Percentiles rank a stretch among this genome's conserved stretches.
Evolutionary conservation across 2,888 invertebrate genomes (phyloP).

Genomic region (Phoenoteleia sp.): DNA sequence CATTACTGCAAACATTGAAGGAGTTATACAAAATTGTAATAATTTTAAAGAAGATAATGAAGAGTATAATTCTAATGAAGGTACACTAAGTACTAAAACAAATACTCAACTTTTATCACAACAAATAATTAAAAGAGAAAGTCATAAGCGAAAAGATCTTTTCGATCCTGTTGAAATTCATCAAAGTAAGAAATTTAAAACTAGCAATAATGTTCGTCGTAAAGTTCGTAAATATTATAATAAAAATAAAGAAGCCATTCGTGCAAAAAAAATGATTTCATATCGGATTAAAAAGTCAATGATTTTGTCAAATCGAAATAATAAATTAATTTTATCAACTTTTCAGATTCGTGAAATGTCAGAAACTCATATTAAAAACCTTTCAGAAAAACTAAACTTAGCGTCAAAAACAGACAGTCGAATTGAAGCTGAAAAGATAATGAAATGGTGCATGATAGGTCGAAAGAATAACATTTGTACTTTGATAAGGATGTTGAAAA

Average conservation of each 20-base stretch:
- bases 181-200: no score
- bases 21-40: no score
- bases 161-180: neutral
- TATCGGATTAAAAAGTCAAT: conserved; percentile 7
- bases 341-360: conserved; percentile 12
- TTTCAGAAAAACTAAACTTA: neutral
- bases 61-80: no score
- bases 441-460: neutral
- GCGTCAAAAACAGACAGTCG: neutral
- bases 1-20: no score
- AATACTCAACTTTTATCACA: no score
- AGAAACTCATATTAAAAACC: conserved; percentile 1
- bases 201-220: no score
- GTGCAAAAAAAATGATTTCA: conserved; percentile 2
- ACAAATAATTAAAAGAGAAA: neutral
- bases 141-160: neutral
- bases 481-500: conserved; percentile 8
- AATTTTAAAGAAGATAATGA: no score
- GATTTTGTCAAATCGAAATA: neutral
- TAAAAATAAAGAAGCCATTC: neutral
- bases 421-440: conserved; percentile 20
- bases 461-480: neutral
- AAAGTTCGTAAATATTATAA: conserved; percentile 4
- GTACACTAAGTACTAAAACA: no score
- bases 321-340: neutral